These are phyloP conservation scores for Peribatodes rhomboidaria DNA, from an alignment of 2,888 invertebrate species.

Conservation along the genomic window DNA sequence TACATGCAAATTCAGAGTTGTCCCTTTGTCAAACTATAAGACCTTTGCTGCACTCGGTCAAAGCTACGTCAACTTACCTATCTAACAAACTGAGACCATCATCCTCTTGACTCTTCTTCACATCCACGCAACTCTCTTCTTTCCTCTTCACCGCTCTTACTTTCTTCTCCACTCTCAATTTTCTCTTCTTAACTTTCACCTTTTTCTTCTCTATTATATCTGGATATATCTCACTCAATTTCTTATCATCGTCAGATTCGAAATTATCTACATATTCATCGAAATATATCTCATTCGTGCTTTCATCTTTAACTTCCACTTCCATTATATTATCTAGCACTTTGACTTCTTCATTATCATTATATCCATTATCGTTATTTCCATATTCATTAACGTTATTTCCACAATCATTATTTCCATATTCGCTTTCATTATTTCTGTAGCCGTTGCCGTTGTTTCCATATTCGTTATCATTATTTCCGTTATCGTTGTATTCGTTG, in stretches of 20 bases:
- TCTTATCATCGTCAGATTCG: conserved; percentile 66
- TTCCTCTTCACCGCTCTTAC: conserved; percentile 38
- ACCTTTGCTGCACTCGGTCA: no score
- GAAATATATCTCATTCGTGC: conserved; percentile 64
- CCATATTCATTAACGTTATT: conserved; percentile 5
- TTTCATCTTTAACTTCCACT: conserved; percentile 63
- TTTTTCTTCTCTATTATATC: conserved; percentile 51
- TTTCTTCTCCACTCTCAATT: conserved; percentile 50
- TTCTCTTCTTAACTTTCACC: conserved; percentile 48
- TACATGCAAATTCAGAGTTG: no score
- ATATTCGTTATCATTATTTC: conserved; percentile 20
- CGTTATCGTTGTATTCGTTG: conserved; percentile 19
- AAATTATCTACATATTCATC: conserved; percentile 64
- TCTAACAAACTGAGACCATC: conserved; percentile 53
- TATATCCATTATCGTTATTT: conserved; percentile 19
- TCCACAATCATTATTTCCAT: conserved; percentile 18
- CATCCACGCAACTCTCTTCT: conserved; percentile 40
- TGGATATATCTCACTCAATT: conserved; percentile 64
- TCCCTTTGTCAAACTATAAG: no score
- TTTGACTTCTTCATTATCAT: conserved; percentile 8
- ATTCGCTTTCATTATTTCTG: not conserved
- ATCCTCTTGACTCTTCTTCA: conserved; percentile 40
- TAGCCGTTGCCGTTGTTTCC: conserved; percentile 9
- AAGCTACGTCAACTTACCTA: conserved; percentile 56
- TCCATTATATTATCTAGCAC: conserved; percentile 42